Percentiles rank a stretch among this genome's conserved stretches.
Conservation (phyloP, 2,888 invertebrate species). For the Synergus gifuensis region DNA sequence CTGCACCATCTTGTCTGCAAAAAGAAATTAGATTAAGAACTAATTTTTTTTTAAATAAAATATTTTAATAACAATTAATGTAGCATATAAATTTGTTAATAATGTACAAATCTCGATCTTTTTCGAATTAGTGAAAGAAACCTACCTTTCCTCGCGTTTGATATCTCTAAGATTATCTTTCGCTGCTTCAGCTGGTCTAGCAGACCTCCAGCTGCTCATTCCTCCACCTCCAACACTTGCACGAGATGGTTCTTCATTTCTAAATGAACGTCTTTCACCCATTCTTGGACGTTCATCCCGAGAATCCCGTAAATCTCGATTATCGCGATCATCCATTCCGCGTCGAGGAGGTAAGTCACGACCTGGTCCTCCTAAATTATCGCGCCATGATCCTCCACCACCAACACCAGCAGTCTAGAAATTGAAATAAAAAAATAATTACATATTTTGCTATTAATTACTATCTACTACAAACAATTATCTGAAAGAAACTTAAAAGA, state of each 20-base stretch:
- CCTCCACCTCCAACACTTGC: constrained; percentile 1
- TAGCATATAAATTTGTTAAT: too few species aligned
- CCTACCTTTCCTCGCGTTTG: constrained; percentile 48
- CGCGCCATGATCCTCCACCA: constrained; percentile 44
- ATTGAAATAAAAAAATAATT: neutral
- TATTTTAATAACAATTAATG: too few species aligned
- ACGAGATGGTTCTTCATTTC: constrained; percentile 29
- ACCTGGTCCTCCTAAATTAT: constrained; percentile 39
- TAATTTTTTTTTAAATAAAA: neutral
- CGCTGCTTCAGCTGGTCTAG: neutral
- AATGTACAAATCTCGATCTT: neutral
- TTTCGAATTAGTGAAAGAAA: neutral
- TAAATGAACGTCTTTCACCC: neutral
- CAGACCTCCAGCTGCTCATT: constrained; percentile 8
- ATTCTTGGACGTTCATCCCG: constrained; percentile 40
- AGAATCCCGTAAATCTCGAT: neutral
- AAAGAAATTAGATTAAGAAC: neutral
- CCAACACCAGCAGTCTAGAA: constrained; percentile 41
- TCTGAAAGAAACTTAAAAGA: neutral
- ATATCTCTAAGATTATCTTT: constrained; percentile 38
- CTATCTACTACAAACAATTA: neutral
- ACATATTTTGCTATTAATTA: neutral
- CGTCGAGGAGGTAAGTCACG: constrained; percentile 30
- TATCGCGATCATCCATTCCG: constrained; percentile 33
- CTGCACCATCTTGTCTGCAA: constrained; percentile 63